A percentile compares a stretch with the other conserved stretches of the same genome.
phyloP scores from a whole-genome alignment of 2,797 vertebrate genomes.

The Rhinophrynus dorsalis region DNA sequence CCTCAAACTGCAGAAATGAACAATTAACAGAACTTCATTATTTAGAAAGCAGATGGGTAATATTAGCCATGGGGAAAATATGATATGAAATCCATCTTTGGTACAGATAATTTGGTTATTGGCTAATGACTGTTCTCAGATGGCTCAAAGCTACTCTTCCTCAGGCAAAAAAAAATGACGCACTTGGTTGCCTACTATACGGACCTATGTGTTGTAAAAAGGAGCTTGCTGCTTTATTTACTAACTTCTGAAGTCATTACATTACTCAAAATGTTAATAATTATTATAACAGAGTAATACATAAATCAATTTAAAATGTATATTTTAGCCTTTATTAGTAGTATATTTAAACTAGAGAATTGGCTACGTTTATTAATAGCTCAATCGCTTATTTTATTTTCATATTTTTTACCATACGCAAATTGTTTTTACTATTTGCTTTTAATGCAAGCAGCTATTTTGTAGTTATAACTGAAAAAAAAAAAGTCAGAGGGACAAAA shows the following conservation, averaged over 20 bases:
- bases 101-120: constrained; percentile 47
- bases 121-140: constrained; percentile 45
- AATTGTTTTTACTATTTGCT: too few species aligned
- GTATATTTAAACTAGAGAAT: too few species aligned
- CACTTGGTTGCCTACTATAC: constrained; percentile 11
- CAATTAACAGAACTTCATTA: constrained; percentile 46
- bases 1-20: constrained; percentile 33
- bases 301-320: background rate
- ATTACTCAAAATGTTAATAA: constrained; percentile 18
- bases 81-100: constrained; percentile 48
- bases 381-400: too few species aligned
- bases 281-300: too few species aligned
- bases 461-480: too few species aligned
- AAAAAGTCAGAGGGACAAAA: too few species aligned
- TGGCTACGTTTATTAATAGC: too few species aligned
- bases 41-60: constrained; percentile 45
- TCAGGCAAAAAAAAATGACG: constrained; percentile 1
- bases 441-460: too few species aligned
- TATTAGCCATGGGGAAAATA: constrained; percentile 42
- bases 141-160: constrained; percentile 22
- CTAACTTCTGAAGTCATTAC: constrained; percentile 13
- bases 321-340: background rate
- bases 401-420: too few species aligned
- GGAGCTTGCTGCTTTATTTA: constrained; percentile 8
- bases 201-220: constrained; percentile 18